These are phyloP conservation scores for Epirrhoe tristata DNA, from an alignment of 2,888 invertebrate species.

Conservation along the genomic window DNA sequence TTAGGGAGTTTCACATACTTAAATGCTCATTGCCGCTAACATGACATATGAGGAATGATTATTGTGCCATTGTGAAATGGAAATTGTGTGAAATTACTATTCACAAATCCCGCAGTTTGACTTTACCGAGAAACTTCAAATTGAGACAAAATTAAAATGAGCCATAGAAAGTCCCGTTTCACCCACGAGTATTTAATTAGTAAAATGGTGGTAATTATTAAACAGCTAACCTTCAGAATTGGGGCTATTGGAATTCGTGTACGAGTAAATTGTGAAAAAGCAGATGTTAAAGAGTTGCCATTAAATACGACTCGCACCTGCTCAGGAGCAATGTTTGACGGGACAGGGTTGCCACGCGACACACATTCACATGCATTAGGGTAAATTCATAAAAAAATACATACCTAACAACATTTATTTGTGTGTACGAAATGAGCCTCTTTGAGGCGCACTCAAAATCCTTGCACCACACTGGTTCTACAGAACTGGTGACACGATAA, in stretches of 20 bases:
- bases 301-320: constrained; percentile 74
- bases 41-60: constrained; percentile 78
- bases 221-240: constrained; percentile 51
- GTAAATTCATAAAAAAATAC: constrained; percentile 40
- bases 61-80: constrained; percentile 71
- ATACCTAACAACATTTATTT: constrained; percentile 10
- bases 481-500: too few species aligned
- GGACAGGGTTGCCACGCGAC: constrained; percentile 53
- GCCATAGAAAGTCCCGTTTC: constrained; percentile 5
- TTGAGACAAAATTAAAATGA: constrained; percentile 15
- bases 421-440: too few species aligned
- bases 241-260: constrained; percentile 72
- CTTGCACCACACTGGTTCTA: too few species aligned
- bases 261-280: constrained; percentile 75
- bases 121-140: constrained; percentile 16
- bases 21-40: constrained; percentile 75
- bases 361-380: constrained; percentile 42
- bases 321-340: constrained; percentile 57
- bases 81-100: constrained; percentile 55
- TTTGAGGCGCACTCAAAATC: too few species aligned
- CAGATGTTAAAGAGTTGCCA: constrained; percentile 77
- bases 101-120: constrained; percentile 35
- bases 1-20: constrained; percentile 81
- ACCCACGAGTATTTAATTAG: constrained; percentile 28
- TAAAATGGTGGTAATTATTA: constrained; percentile 24